Percentiles rank a stretch among this genome's conserved stretches.
Conservation (phyloP, 1,140 invertebrate species). For the Frieseomelitta varia region DNA sequence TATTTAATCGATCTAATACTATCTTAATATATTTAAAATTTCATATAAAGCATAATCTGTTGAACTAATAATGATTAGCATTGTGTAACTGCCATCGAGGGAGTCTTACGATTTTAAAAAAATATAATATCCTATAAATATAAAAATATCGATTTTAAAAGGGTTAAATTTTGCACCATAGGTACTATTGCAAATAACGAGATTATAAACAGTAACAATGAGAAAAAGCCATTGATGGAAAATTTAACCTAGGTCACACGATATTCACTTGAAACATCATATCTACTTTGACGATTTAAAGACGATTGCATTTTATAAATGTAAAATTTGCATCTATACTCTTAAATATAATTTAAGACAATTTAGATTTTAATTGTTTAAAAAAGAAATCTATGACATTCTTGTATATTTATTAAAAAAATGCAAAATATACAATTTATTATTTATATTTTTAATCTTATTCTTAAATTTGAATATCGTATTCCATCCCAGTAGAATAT, state of each 20-base stretch:
- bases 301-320: background rate
- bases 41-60: background rate
- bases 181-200: too few species aligned
- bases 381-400: background rate
- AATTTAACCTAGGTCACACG: too few species aligned
- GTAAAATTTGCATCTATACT: background rate
- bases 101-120: too few species aligned
- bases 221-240: too few species aligned
- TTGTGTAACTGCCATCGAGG: slow-evolving; percentile 7
- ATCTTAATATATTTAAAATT: background rate
- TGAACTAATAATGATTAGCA: background rate
- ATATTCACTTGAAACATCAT: too few species aligned
- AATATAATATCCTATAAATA: background rate
- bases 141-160: too few species aligned
- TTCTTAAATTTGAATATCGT: background rate
- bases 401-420: slow-evolving; percentile 24
- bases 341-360: background rate
- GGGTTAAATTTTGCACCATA: too few species aligned
- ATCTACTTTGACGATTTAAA: background rate
- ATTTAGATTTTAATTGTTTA: slow-evolving; percentile 14
- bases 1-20: background rate
- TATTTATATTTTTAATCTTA: background rate
- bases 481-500: background rate
- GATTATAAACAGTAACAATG: too few species aligned
- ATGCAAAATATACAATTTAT: background rate